phyloP scores from a whole-genome alignment of 2,113 vertebrate genomes.

The Pangasianodon hypophthalmus region DNA sequence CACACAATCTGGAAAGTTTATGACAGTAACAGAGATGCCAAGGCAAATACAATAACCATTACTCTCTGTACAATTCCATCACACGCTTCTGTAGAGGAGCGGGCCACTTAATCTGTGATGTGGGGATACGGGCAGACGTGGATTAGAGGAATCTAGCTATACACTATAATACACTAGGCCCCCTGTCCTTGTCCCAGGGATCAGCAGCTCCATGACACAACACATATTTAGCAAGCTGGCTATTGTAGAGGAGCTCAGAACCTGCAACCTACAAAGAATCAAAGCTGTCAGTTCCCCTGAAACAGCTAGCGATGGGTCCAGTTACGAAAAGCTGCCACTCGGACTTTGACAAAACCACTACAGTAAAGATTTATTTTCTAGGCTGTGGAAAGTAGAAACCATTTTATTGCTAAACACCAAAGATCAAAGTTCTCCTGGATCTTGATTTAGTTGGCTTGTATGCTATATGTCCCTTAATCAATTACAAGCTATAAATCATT shows the following conservation, averaged over 20 bases:
- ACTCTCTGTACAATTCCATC: neutral
- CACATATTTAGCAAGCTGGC: slow-evolving; percentile 22
- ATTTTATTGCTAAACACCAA: neutral
- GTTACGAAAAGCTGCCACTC: neutral
- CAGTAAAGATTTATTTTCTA: neutral
- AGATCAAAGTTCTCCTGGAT: slow-evolving; percentile 12
- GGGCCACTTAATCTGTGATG: slow-evolving; percentile 36
- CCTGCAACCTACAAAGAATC: neutral
- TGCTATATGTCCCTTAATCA: neutral
- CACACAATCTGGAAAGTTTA: neutral
- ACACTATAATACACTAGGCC: slow-evolving; percentile 42
- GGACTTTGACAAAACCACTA: neutral
- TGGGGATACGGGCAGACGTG: slow-evolving; percentile 61
- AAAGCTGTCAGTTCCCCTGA: neutral
- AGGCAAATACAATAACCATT: neutral
- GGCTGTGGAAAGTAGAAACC: neutral
- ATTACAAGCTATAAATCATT: neutral
- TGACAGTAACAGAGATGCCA: too few species aligned
- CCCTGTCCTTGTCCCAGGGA: slow-evolving; percentile 31
- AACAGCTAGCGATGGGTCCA: neutral
- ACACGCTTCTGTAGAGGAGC: neutral
- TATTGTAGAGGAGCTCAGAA: neutral
- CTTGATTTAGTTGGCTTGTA: neutral
- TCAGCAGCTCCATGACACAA: slow-evolving; percentile 12
- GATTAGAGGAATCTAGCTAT: slow-evolving; percentile 64